phyloP scores from a whole-genome alignment of 2,888 invertebrate genomes.

The Venusia cambrica region DNA sequence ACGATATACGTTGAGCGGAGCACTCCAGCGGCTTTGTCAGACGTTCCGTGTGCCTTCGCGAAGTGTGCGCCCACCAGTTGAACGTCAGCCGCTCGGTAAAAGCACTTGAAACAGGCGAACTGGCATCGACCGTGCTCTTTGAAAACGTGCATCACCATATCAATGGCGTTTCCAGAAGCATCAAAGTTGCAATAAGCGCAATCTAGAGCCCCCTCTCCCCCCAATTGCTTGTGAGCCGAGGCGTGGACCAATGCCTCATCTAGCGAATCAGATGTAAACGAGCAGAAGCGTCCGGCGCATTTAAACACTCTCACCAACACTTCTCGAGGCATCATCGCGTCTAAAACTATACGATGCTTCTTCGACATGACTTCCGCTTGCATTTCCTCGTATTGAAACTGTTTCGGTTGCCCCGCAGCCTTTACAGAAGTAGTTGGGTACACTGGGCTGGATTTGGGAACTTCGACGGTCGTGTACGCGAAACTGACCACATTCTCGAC shows the following conservation, averaged over 20 bases:
- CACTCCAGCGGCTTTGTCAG: constrained; percentile 32
- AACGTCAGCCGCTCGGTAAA: constrained; percentile 83
- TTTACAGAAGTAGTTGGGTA: constrained; percentile 31
- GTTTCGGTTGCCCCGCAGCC: constrained; percentile 25
- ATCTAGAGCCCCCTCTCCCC: constrained; percentile 65
- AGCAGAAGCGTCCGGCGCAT: constrained; percentile 68
- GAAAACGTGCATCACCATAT: constrained; percentile 81
- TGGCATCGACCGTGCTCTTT: constrained; percentile 82
- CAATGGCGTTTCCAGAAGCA: constrained; percentile 49
- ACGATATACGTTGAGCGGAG: constrained; percentile 38
- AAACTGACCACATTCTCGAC: constrained; percentile 81
- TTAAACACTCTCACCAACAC: constrained; percentile 69
- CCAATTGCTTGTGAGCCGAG: constrained; percentile 55
- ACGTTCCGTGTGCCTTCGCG: constrained; percentile 46
- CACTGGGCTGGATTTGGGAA: constrained; percentile 32
- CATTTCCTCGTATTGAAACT: constrained; percentile 54
- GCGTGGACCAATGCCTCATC: constrained; percentile 62
- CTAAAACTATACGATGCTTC: constrained; percentile 63
- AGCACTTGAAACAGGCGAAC: constrained; percentile 84
- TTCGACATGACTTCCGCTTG: constrained; percentile 56
- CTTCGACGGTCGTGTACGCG: constrained; percentile 38
- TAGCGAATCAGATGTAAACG: constrained; percentile 56
- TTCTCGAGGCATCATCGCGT: constrained; percentile 68
- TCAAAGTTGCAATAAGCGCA: constrained; percentile 82
- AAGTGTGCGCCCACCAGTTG: constrained; percentile 84